Base-by-base conservation (phyloP, 2,888 invertebrate species). In the Archips xylosteana region DNA sequence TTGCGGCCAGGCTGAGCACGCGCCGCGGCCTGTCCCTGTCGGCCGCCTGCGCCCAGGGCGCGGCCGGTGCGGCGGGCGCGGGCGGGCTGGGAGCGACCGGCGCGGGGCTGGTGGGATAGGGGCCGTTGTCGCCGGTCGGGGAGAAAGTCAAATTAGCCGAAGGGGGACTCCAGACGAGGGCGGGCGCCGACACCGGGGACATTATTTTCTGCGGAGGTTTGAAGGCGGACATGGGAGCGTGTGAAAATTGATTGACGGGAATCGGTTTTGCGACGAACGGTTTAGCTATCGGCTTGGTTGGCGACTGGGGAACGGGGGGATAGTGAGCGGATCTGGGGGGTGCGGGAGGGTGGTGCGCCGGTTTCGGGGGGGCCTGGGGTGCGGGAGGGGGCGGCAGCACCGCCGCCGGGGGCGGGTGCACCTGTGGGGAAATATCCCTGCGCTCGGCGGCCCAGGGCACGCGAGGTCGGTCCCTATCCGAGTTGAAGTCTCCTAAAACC, bases 151-250 rank as follows among this genome's bases (percentile, higher is more conserved):
- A 80, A 71, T 83, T 84, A 47, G 88, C 79, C 15, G 94, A 92
- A 1, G 94, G 92, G 1, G 95, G 94, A 78, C 90, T 91, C 94
- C 94, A 94, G 39, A 94, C 82, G 78, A 88, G 88, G 0, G 90
- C 82, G 2, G 89, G 87, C 10, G 89, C 87, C 36, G 81, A 80
- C 8, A 85, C 87, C 4, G 94, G 94, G 9, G 90, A 94, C 42
- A 83, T 83, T 74, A 89, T 89, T 78, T 89, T 94, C 74, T 93
- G 90, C 75, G 93, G 94, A 1, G 96, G 97, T 78, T 96, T 96
- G 82, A 97, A 97, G 3, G 97, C 97, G 10, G 97, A 97, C 92
- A 96, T 95, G 0, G 97, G 96, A 0, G 97, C 97, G 84, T 97
- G 97, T 36, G 96, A 97, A 82, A 97, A 97, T 79, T 97, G 95